Evolutionary conservation across 2,113 vertebrate genomes (phyloP).

Genomic region (Elephantulus edwardii): DNA sequence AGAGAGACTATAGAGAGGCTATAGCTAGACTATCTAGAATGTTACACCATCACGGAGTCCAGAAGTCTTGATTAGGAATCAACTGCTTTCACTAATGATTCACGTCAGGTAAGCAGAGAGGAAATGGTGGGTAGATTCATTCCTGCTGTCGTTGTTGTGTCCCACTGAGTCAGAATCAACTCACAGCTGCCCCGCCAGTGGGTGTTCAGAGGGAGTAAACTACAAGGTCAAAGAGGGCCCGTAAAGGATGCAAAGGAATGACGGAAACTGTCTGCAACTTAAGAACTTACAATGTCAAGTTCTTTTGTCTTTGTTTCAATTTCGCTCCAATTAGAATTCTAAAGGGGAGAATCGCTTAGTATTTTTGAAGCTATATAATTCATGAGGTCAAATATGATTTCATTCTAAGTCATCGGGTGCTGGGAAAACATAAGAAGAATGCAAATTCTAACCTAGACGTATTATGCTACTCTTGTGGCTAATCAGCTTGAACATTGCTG

Average conservation of each 20-base stretch:
- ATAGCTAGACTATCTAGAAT: too few relatives aligned
- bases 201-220: not conserved
- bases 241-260: too few relatives aligned
- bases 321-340: not conserved
- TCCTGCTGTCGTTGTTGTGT: too few relatives aligned
- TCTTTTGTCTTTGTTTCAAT: not conserved
- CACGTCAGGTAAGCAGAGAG: not conserved
- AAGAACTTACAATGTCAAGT: not conserved
- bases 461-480: constrained; percentile 14
- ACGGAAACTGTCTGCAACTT: too few relatives aligned
- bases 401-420: not conserved
- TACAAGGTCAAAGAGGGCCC: too few relatives aligned
- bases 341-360: not conserved
- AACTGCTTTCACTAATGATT: not conserved
- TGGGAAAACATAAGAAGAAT: constrained; percentile 15
- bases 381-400: not conserved
- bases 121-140: not conserved
- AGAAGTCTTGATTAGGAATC: not conserved
- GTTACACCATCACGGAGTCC: not conserved
- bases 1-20: too few relatives aligned
- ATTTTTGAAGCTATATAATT: constrained; percentile 13
- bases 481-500: constrained; percentile 33
- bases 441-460: not conserved
- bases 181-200: too few relatives aligned
- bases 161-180: too few relatives aligned